A percentile compares a stretch with the other conserved stretches of the same genome.
Conservation (phyloP, 2,888 invertebrate species). For the Zygaena filipendulae region DNA sequence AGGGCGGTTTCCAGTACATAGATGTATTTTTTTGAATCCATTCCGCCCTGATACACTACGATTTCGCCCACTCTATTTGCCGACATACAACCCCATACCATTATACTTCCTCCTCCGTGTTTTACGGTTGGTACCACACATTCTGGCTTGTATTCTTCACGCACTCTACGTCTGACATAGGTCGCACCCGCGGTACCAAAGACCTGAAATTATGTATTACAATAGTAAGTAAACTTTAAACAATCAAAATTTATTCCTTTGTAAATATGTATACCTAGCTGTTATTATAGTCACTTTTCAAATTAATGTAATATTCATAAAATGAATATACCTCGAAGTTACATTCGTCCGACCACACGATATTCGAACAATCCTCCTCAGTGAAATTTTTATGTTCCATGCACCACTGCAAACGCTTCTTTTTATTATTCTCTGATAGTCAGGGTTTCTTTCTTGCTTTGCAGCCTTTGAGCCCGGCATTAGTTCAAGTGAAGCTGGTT, state of each 20-base stretch:
- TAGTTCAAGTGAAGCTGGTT: too few relatives aligned
- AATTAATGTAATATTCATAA: too few relatives aligned
- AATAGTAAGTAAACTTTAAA: too few relatives aligned
- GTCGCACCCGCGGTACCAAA: constrained; percentile 10
- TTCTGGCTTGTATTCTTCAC: constrained; percentile 7
- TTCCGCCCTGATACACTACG: too few relatives aligned
- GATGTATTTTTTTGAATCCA: constrained; percentile 4
- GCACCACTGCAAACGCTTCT: constrained; percentile 4
- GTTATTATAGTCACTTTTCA: too few relatives aligned
- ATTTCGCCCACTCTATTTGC: constrained; percentile 7
- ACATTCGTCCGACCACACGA: constrained; percentile 7
- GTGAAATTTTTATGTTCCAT: constrained; percentile 2
- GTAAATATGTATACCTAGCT: too few relatives aligned
- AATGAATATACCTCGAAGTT: constrained; percentile 9
- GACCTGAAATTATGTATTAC: constrained; percentile 4
- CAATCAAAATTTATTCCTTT: too few relatives aligned
- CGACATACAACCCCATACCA: constrained; percentile 9
- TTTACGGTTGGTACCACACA: constrained; percentile 5
- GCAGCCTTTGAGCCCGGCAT: too few relatives aligned
- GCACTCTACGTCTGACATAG: constrained; percentile 5
- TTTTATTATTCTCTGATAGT: constrained; percentile 10
- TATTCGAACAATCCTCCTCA: constrained; percentile 6
- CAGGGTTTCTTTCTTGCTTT: constrained; percentile 13
- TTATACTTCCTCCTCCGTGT: constrained; percentile 7
- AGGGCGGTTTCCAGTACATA: constrained; percentile 3